A percentile compares a stretch with the other conserved stretches of the same genome.
phyloP scores from a whole-genome alignment of 2,113 vertebrate species.

The Sander lucioperca region DNA sequence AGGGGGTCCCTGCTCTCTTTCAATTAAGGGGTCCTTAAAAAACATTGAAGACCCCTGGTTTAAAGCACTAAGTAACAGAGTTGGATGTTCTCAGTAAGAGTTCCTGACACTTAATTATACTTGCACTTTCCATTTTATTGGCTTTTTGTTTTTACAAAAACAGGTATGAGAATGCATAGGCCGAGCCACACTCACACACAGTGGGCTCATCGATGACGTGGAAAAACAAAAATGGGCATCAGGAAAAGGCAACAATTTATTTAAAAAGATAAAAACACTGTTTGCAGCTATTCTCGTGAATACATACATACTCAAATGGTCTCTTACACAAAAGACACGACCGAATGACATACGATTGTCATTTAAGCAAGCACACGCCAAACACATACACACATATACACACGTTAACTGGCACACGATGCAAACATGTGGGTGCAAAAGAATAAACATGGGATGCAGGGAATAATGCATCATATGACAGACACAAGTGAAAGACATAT shows the following conservation, averaged over 20 bases:
- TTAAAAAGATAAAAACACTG: conserved; percentile 63
- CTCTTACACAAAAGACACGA: conserved; percentile 29
- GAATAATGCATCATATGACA: conserved; percentile 17
- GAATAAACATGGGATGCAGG: conserved; percentile 31
- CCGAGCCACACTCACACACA: conserved; percentile 63
- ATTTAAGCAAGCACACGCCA: conserved; percentile 7
- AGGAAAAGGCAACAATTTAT: conserved; percentile 63
- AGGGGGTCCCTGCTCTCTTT: too few species aligned
- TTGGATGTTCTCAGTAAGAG: not conserved
- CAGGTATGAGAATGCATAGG: conserved; percentile 81
- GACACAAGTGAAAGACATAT: conserved; percentile 20
- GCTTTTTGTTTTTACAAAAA: conserved; percentile 82
- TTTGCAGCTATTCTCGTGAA: conserved; percentile 52
- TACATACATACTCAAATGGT: conserved; percentile 38
- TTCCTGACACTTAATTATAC: conserved; percentile 1
- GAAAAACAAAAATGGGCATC: not conserved
- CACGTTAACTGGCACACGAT: conserved; percentile 38
- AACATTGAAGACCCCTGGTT: too few species aligned
- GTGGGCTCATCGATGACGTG: conserved; percentile 55
- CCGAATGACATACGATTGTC: conserved; percentile 28
- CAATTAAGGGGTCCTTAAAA: too few species aligned
- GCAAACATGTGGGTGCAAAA: conserved; percentile 36
- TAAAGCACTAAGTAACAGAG: not conserved
- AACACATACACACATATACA: not conserved
- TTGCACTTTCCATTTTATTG: conserved; percentile 80